phyloP scores from a whole-genome alignment of 2,113 vertebrate species.

The Tenrec ecaudatus region DNA sequence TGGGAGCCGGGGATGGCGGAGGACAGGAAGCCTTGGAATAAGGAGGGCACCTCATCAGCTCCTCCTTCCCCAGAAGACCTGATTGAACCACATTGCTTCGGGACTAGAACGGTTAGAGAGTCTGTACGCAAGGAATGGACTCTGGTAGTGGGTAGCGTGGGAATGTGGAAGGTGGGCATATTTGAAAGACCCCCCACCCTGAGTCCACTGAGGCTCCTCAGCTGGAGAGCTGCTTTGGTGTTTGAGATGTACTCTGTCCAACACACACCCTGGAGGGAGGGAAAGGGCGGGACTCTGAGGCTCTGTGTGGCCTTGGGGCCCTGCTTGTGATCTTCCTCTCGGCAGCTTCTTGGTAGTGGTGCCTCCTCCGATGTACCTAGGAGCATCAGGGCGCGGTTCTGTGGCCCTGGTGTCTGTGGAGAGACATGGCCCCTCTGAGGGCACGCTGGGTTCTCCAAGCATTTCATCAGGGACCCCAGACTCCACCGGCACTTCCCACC shows the following conservation, averaged over 20 bases:
- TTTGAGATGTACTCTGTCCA: background rate
- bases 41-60: background rate
- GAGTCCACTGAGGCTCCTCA: background rate
- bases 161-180: background rate
- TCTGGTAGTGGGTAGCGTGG: background rate
- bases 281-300: background rate
- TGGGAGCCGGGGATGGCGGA: too few relatives aligned
- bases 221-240: background rate
- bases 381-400: rapidly evolving
- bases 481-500: background rate
- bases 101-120: too few relatives aligned
- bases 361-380: rapidly evolving
- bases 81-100: too few relatives aligned
- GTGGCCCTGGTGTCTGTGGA: background rate
- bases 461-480: background rate
- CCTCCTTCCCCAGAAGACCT: background rate
- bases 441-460: background rate
- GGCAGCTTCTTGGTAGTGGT: background rate
- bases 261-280: too few relatives aligned
- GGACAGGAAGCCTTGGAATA: background rate
- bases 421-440: too few relatives aligned
- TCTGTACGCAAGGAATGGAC: too few relatives aligned
- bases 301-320: background rate
- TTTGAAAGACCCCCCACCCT: background rate
- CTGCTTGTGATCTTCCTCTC: background rate